Conservation (phyloP, 2,888 invertebrate species). For the Leptothorax acervorum region DNA sequence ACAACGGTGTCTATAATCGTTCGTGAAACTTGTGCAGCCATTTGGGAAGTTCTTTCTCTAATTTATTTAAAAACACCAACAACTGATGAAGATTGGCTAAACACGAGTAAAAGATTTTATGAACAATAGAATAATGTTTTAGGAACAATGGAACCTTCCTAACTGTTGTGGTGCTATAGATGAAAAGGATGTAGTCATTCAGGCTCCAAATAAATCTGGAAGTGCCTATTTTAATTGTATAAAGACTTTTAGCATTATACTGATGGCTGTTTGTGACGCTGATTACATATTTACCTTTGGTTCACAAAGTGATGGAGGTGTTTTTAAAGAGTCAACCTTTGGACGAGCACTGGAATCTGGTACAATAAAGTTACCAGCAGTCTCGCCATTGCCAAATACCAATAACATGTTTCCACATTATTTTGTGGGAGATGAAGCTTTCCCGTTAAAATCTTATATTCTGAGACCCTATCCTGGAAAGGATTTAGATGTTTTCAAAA, state of each 20-base stretch:
- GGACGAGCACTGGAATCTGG: slow-evolving; percentile 14
- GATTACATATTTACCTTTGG: slow-evolving; percentile 14
- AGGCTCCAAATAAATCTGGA: background rate
- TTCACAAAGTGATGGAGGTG: slow-evolving; percentile 3
- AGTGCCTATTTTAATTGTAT: background rate
- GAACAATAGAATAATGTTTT: background rate
- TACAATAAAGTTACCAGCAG: slow-evolving; percentile 10
- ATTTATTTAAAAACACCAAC: slow-evolving; percentile 10
- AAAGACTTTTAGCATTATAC: slow-evolving; percentile 1
- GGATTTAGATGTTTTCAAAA: background rate
- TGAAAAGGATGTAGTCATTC: background rate
- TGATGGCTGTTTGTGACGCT: slow-evolving; percentile 1
- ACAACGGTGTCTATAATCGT: background rate
- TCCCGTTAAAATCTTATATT: background rate
- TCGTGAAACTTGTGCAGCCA: background rate
- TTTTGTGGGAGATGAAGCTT: background rate
- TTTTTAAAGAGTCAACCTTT: slow-evolving; percentile 3
- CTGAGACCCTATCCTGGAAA: slow-evolving; percentile 7
- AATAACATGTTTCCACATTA: background rate
- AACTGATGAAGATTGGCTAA: background rate
- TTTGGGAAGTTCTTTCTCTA: background rate
- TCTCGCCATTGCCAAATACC: slow-evolving; percentile 1
- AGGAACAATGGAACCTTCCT: background rate
- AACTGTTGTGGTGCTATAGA: slow-evolving; percentile 6
- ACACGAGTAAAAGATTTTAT: background rate